phyloP scores from a whole-genome alignment of 53 echinoderm and acorn worm species.

The Apostichopus leukothele region DNA sequence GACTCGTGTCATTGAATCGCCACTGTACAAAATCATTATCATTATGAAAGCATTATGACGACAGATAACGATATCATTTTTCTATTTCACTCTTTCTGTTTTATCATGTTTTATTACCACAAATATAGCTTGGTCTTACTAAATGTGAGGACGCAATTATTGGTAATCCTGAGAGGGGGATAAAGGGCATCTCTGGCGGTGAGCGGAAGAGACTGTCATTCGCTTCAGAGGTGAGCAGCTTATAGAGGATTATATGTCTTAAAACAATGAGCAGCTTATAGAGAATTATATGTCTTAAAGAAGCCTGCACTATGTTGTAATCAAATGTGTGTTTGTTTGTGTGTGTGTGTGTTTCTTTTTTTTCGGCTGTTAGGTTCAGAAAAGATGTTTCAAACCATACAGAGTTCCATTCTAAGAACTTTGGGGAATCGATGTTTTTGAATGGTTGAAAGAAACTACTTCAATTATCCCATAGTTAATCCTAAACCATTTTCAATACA shows the following conservation, averaged over 20 bases:
- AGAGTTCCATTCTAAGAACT: background rate
- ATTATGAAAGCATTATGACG: too few relatives aligned
- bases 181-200: slow-evolving; percentile 77
- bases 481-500: too few relatives aligned
- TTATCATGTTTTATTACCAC: too few relatives aligned
- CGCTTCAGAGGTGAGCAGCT: slow-evolving; percentile 69
- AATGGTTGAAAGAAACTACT: too few relatives aligned
- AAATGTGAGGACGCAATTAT: slow-evolving; percentile 68
- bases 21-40: too few relatives aligned
- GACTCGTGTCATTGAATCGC: too few relatives aligned
- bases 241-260: too few relatives aligned
- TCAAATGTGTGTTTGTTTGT: background rate
- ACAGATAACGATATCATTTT: too few relatives aligned
- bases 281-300: too few relatives aligned
- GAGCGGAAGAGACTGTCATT: slow-evolving; percentile 74
- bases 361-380: background rate
- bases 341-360: background rate
- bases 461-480: too few relatives aligned
- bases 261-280: too few relatives aligned
- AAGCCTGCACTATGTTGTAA: background rate
- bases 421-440: background rate
- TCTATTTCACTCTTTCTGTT: too few relatives aligned
- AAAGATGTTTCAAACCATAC: background rate
- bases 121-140: slow-evolving; percentile 61
- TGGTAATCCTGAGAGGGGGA: slow-evolving; percentile 69